Base-by-base conservation (phyloP, 1,140 invertebrate genomes). In the Coelopa frigida region DNA sequence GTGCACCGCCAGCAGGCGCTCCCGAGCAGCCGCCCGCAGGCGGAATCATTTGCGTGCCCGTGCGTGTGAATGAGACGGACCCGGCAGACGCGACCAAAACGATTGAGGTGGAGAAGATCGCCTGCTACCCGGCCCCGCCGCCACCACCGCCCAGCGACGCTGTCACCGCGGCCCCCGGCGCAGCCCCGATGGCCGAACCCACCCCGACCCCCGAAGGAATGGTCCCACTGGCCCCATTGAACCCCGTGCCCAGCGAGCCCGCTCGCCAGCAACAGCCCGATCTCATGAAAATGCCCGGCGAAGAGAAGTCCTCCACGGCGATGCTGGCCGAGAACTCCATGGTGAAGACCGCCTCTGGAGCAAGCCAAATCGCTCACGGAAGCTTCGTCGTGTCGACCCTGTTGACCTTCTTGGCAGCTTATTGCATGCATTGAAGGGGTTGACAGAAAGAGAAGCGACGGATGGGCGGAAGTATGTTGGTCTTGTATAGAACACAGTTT, bases 221-320 rank as follows among this genome's bases (percentile, higher is more conserved):
- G 6, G 48, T 31, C 12, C 48, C 48, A 0, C 22, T 65, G 32
- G 62, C 58, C 5, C 62, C 62, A 2, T 49, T 61, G 43, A 44
- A 32, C 15, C 48, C 48, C 3, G 29, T 50, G 5, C 36, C 48
- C 3, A n/a, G n/a, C n/a, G n/a, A n/a, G n/a, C n/a, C n/a, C n/a
- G n/a, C n/a, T n/a, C n/a, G n/a, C n/a, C n/a, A n/a, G n/a, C n/a
- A n/a, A 1, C 58, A 65, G 24, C 64, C 61, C 1, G 68, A 70
- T 37, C 70, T 74, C 7, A 62, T 66, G 59, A 58, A 51, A 42
- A 59, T 65, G 56, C 62, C 62, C 4, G 62, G 62, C 20, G 44
- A 41, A n/a, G n/a, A n/a, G n/a, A n/a, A n/a, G n/a, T n/a, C n/a
- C n/a, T n/a, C n/a, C n/a, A n/a, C n/a, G n/a, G n/a, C n/a, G n/a